phyloP scores from a whole-genome alignment of 2,888 invertebrate genomes.

The Hyppa rectilinea region DNA sequence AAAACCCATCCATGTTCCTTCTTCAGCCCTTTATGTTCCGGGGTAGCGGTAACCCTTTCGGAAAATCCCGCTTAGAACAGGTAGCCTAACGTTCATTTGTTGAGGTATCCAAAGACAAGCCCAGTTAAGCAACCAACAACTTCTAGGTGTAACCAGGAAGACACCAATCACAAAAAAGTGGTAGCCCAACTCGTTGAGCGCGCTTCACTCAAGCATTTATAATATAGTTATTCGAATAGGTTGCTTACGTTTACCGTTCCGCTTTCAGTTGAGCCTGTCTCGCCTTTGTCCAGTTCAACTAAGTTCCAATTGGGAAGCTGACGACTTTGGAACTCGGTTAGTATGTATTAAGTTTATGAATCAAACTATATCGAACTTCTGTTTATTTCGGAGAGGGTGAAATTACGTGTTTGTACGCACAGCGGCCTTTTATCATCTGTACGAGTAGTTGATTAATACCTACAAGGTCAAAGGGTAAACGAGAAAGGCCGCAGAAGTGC shows the following conservation, averaged over 20 bases:
- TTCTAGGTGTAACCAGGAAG: too few relatives aligned
- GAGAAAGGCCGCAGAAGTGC: too few relatives aligned
- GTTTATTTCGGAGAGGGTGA: slow-evolving; percentile 3
- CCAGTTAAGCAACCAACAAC: too few relatives aligned
- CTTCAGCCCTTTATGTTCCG: too few relatives aligned
- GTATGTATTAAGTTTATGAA: slow-evolving; percentile 53
- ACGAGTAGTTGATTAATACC: neutral
- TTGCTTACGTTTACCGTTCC: neutral
- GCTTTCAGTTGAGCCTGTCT: neutral
- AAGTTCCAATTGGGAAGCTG: slow-evolving; percentile 43
- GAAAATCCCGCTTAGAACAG: too few relatives aligned
- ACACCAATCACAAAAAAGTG: too few relatives aligned
- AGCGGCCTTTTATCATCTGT: neutral
- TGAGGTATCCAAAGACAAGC: too few relatives aligned
- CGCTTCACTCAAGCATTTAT: neutral
- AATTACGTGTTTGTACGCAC: neutral
- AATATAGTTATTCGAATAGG: neutral
- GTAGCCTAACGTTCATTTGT: too few relatives aligned
- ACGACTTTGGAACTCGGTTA: slow-evolving; percentile 58
- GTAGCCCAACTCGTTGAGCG: too few relatives aligned
- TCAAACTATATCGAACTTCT: slow-evolving; percentile 40
- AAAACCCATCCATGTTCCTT: too few relatives aligned
- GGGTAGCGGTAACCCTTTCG: too few relatives aligned
- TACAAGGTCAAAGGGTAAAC: too few relatives aligned
- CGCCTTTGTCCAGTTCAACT: slow-evolving; percentile 43